Evolutionary conservation across 2,888 invertebrate species (phyloP), one percentile per base, ranked within the genome.

Genomic region (Bibio marci): DNA sequence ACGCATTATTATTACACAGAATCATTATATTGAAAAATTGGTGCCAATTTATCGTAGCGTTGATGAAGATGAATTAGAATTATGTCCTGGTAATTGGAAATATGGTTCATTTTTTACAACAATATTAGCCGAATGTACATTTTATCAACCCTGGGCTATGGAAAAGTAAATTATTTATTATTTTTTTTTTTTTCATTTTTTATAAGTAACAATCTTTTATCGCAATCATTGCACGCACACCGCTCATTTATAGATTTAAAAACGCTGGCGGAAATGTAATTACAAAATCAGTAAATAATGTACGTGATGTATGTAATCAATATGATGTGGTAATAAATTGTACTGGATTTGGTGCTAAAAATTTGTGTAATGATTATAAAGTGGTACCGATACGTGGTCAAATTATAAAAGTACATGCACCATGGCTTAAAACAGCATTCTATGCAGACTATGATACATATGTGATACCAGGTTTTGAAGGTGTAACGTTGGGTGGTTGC

Each of bases 391-490:
- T 90, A 19, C 69, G 88, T 41, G 90, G 91, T 2, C 90, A 90
- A 65, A 71, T 90, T 6, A 62, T 78, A 34, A 85, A 80, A 65
- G 80, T 75, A 1, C 69, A 71, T 40, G 91, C 90, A 1, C 88
- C 90, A 0, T 92, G 90, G 88, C 64, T 92, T 34, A 88, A 87
- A 61, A 78, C 76, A 8, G 88, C 86, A 39, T 82, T 82, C 53
- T 92, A 86, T 52, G 81, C 76, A 0, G 90, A 90, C 52, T 71
- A 75, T 42, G 85, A 87, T 48, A 80, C 87, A 0, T 92, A 92
- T 54, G 70, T 92, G 2, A 71, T 91, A 41, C 90, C 91, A 5
- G 80, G 76, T 1, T 67, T 76, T 44, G 70, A 77, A 45, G 73
- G 75, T 2, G 57, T 62, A 1, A 85, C 85, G 1, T 61, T 94